Conservation (phyloP, 2,888 invertebrate genomes). For the Tenthredo scrophulariae region DNA sequence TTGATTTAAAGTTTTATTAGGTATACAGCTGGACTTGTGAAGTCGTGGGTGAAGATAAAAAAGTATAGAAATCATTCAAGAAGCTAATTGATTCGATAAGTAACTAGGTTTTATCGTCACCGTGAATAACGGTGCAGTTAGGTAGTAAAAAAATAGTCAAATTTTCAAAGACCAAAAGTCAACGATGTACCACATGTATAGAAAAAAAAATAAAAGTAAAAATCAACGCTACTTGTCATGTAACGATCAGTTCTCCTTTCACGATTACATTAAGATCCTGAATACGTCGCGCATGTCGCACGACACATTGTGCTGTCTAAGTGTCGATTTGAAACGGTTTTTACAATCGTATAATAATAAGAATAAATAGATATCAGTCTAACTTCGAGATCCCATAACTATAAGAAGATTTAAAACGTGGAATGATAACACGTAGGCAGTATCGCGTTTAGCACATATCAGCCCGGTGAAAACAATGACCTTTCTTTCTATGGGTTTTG, state of each 20-base stretch:
- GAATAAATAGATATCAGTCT: background rate
- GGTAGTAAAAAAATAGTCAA: too few species aligned
- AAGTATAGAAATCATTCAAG: background rate
- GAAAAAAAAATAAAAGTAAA: background rate
- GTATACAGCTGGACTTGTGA: background rate
- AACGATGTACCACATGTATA: background rate
- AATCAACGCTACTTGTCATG: background rate
- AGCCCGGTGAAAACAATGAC: conserved; percentile 43
- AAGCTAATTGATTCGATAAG: background rate
- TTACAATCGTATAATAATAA: background rate
- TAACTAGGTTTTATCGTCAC: too few species aligned
- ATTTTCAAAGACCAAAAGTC: background rate
- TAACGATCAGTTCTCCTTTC: background rate
- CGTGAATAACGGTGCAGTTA: too few species aligned
- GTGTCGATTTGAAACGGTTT: background rate
- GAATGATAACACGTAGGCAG: background rate
- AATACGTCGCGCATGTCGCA: background rate
- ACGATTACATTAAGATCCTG: background rate
- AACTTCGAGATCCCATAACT: background rate
- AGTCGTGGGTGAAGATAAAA: background rate
- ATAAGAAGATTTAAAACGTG: background rate
- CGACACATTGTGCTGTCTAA: background rate
- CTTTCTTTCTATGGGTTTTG: conserved; percentile 47
- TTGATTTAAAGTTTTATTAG: background rate
- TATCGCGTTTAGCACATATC: background rate